Base-by-base conservation (phyloP, 92 coral and sea anemone genomes). In the Desmophyllum pertusum region DNA sequence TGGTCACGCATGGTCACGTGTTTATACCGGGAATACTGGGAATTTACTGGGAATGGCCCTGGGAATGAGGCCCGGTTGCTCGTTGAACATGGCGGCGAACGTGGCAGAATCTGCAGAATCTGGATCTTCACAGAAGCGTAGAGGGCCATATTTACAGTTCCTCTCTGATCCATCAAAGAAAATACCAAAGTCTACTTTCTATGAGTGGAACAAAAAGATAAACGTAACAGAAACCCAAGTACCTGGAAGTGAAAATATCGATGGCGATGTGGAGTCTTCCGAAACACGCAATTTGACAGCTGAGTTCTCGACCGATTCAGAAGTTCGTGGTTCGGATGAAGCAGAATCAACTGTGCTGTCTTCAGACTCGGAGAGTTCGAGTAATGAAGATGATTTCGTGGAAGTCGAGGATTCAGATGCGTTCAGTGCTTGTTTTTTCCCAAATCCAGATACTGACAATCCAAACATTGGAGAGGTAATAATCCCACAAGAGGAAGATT, bases 221-320 rank as follows among this genome's bases (percentile, higher is more conserved):
- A 51, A 9, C 19, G 59, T 51, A 51, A 51, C 59, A 51, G 59
- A 51, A 51, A 51, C 59, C n/a, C n/a, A n/a, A 51, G 59, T 19
- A 51, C 59, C 59, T 51, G 59, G 59, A 51, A 51, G 59, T 51
- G 59, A 51, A 51, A n/a, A n/a, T n/a, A 51, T 51, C 59, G 59
- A 51, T 51, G 10, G 10, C 19, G 19, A 51, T 19, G 59, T 51
- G 59, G 59, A 9, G 59, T 51, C 59, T 10, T 51, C 19, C 10
- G 59, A 51, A 51, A 19, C 59, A 51, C 10, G 59, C 59, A 9
- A 10, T 51, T 51, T 19, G 19, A 19, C 10, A 51, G 10, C 59
- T 9, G 59, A 51, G 59, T n/a, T n/a, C 59, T 51, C 59, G 59
- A 51, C 19, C 59, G 19, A 51, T 9, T 19, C 59, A 51, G 59